Conservation (phyloP, 2,888 invertebrate species). For the Dolichopus griseipennis region DNA sequence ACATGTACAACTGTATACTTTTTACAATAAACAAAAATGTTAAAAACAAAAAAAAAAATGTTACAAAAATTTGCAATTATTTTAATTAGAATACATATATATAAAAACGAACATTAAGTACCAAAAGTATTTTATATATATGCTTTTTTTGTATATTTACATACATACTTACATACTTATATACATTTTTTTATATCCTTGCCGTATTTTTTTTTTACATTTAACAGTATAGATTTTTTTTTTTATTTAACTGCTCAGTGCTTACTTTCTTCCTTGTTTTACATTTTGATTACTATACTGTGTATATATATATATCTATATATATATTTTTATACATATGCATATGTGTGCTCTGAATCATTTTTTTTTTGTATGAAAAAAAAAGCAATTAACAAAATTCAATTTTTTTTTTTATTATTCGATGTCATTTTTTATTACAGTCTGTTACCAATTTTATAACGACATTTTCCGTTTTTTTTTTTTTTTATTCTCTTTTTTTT, state of each 20-base stretch:
- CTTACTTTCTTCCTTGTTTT: not conserved
- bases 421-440: not conserved
- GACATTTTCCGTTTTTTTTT: not conserved
- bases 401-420: not conserved
- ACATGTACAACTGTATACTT: too few species aligned
- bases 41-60: not conserved
- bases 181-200: not conserved
- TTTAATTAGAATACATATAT: not conserved
- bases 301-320: not conserved
- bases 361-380: not conserved
- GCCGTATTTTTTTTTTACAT: not conserved
- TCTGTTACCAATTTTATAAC: constrained; percentile 3
- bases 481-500: not conserved
- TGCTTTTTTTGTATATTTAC: too few species aligned
- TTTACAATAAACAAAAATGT: too few species aligned
- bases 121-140: too few species aligned
- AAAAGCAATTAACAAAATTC: not conserved
- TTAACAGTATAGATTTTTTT: not conserved
- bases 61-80: constrained; percentile 10
- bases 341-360: not conserved
- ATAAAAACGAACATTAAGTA: too few species aligned
- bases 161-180: too few species aligned
- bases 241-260: not conserved
- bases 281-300: not conserved
- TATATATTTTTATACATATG: not conserved